Conservation (phyloP, 2,888 invertebrate genomes). For the Seira musarum region DNA sequence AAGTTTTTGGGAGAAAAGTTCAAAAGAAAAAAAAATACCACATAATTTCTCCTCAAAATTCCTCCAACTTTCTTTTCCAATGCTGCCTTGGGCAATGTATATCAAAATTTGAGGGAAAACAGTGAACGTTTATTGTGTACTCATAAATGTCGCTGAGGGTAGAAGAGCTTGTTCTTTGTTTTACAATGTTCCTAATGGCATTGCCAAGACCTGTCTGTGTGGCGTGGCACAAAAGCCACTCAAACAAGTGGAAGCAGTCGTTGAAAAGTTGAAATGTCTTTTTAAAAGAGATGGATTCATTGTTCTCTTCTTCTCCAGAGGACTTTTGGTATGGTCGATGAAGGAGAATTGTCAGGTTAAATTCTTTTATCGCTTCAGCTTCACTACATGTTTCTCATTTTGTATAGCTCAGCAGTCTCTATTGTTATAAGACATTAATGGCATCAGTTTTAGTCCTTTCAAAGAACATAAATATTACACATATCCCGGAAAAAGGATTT, state of each 20-base stretch:
- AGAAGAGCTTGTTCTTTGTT: constrained; percentile 39
- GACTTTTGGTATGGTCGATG: constrained; percentile 10
- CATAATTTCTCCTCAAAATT: constrained; percentile 38
- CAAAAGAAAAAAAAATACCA: constrained; percentile 32
- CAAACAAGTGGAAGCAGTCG: constrained; percentile 39
- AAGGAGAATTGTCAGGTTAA: constrained; percentile 25
- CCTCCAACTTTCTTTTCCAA: constrained; percentile 30
- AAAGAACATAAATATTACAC: too few species aligned
- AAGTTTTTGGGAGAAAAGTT: constrained; percentile 11
- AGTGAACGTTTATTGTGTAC: constrained; percentile 17
- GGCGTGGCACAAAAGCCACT: neutral
- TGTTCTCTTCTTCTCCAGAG: constrained; percentile 30
- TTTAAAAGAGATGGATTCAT: constrained; percentile 53
- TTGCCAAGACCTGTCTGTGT: constrained; percentile 1
- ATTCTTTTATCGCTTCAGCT: constrained; percentile 15
- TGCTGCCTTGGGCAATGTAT: constrained; percentile 33
- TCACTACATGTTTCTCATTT: too few species aligned
- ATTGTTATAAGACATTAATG: too few species aligned
- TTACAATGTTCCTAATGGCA: constrained; percentile 50
- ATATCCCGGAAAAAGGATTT: too few species aligned
- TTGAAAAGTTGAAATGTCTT: constrained; percentile 54
- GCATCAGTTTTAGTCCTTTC: too few species aligned
- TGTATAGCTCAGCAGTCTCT: too few species aligned
- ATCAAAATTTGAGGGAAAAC: constrained; percentile 31
- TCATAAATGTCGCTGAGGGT: constrained; percentile 6